Percentiles rank a stretch among this genome's conserved stretches.
These are phyloP conservation scores for Phataginus tricuspis DNA, from an alignment of 2,797 vertebrate genomes.

Conservation along the genomic window DNA sequence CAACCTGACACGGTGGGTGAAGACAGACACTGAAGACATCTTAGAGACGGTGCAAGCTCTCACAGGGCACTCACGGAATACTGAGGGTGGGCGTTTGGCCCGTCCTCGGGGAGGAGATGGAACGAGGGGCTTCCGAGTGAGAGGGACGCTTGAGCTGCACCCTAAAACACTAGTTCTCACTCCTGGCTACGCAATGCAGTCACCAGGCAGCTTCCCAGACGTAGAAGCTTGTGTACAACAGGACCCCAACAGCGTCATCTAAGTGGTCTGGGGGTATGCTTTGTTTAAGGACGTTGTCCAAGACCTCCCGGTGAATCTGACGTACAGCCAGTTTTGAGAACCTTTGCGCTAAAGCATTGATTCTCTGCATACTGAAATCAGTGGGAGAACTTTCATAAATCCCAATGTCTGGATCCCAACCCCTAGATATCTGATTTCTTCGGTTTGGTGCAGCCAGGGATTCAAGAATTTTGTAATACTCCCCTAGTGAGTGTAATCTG, in stretches of 20 bases:
- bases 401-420: background rate
- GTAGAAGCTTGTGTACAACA: background rate
- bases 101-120: background rate
- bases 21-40: background rate
- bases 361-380: slow-evolving; percentile 20
- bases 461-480: background rate
- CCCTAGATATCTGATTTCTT: background rate
- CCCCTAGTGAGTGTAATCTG: background rate
- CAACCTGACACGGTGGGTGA: background rate
- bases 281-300: background rate
- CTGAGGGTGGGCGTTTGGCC: too few species aligned
- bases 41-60: fast-evolving
- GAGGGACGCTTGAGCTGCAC: background rate
- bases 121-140: background rate
- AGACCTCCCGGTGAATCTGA: background rate
- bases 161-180: background rate
- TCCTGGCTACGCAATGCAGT: background rate
- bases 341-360: background rate
- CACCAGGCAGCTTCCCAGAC: background rate
- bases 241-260: background rate
- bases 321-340: background rate
- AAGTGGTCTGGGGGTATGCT: background rate
- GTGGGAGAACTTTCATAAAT: background rate
- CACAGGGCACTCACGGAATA: background rate
- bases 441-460: background rate